Evolutionary conservation across 2,888 invertebrate genomes (phyloP), one percentile per base, ranked within the genome.

Genomic region (Trissoscelio sp.): DNA sequence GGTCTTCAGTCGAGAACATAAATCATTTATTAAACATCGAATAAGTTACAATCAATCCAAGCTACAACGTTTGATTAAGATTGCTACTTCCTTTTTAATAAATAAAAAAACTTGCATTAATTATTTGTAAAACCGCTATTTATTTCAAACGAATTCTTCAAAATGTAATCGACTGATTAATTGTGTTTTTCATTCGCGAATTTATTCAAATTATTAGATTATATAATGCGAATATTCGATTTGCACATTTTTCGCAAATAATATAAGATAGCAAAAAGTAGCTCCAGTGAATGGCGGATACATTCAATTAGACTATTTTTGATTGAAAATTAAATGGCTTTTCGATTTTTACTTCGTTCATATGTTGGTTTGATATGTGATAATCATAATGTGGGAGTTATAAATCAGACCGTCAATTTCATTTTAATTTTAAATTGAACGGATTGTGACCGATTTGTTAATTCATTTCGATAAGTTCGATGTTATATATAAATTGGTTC

Each of bases 1-100:
- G 39, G 28, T 55, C 24, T 80, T 64, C 48, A 31, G 48, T 57
- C 80, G 70, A 9, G 42, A 28, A 64, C 57, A 42, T 44, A 46
- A 57, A 80, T 55, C 62, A 74, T 80, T 80, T 69, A 80, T 80
- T 66, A 62, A 67, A 73, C 55, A 55, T 39, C 37, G 67, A 24
- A 46, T 48, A 44, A 37, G 67, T 73, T 69, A 62, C 51, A 20
- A 67, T 62, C 66, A 11, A 53, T 62, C 16, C 51, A 42, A 62
- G 44, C 53, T 20, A 22, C 62, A 20, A 37, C 22, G 11, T 67
- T 58, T 79, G 66, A 79, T 55, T 55, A 55, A 67, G 73, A 79
- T 46, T 16, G 67, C 60, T 55, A 72, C 42, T 79, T 79, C 79
- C 73, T 79, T 37, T 62, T 55, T n/a, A 73, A 79, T 67, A 62